Base-by-base conservation (phyloP, 2,797 vertebrate genomes). In the Leptoclinus maculatus region DNA sequence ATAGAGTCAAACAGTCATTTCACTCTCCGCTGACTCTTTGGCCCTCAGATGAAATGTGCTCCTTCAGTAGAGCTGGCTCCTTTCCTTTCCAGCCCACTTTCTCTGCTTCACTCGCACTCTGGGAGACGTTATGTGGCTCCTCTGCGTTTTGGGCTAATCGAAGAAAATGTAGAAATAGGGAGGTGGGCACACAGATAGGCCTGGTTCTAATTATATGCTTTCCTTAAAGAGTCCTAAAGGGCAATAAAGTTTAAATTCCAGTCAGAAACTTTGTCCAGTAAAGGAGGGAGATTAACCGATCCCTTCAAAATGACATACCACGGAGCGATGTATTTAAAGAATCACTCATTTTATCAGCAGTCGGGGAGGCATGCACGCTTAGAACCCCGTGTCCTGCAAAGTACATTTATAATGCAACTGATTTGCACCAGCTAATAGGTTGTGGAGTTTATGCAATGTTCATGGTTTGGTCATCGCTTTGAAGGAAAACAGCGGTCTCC, bases 1-100 rank as follows among this genome's bases (percentile, higher is more conserved):
- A 87, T 83, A 70, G 87, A 93, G 88, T 92, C 91, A 91, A 92
- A 87, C 92, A 93, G 90, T 92, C 87, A 92, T 93, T 93, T 94
- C 90, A 92, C 90, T 93, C 90, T 92, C 87, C 76, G 82, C 82
- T 92, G 88, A 89, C 83, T 92, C 82, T 71, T 82, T 92, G 89
- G 92, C 90, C 91, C 82, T 83, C 78, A 36, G 80, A 89, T 88
- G 84, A 88, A 90, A 92, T 88, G 85, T 83, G 82, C 81, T 88
- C 87, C 82, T 83, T 82, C 79, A 83, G 81, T 84, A 70, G 78
- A 82, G 75, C 84, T 47, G 69, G 78, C 72, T 86, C 51, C 66
- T 73, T 75, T 81, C 10, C 7, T 70, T 78, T 72, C 68, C 80
- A 79, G 57, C 47, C 54, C 64, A n/a, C 71, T 80, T 63, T 82